Evolutionary conservation across 2,113 vertebrate genomes (phyloP).

Genomic region (Melanostigma gelatinosum): DNA sequence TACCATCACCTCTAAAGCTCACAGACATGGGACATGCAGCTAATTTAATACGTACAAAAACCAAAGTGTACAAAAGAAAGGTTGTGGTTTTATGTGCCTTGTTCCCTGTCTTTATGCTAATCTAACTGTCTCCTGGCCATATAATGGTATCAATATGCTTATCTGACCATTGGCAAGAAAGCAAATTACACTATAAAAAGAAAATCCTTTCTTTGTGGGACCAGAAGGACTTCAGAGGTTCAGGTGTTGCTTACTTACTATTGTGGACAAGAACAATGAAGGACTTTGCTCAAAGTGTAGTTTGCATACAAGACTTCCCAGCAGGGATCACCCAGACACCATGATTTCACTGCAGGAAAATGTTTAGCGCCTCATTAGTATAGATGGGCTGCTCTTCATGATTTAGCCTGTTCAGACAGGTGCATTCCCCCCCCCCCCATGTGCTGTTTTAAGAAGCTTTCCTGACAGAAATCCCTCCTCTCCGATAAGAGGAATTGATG

Average conservation of each 20-base stretch:
- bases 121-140: neutral
- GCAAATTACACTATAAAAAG: neutral
- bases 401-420: constrained; percentile 49
- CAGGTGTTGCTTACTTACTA: neutral
- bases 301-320: constrained; percentile 15
- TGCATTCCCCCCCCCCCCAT: constrained; percentile 14
- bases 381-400: constrained; percentile 45
- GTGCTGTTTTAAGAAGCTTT: constrained; percentile 69
- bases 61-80: neutral
- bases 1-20: too few relatives aligned
- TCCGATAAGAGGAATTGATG: constrained; percentile 36
- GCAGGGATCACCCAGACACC: constrained; percentile 20
- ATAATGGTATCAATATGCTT: neutral
- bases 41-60: neutral
- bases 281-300: constrained; percentile 18
- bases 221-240: neutral
- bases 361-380: constrained; percentile 58
- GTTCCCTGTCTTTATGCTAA: neutral
- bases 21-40: neutral
- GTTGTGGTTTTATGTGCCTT: neutral
- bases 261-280: neutral
- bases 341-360: constrained; percentile 38
- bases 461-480: constrained; percentile 56
- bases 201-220: neutral
- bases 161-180: neutral